Conservation (phyloP, 2,888 invertebrate genomes). For the Syrphus vitripennis region DNA sequence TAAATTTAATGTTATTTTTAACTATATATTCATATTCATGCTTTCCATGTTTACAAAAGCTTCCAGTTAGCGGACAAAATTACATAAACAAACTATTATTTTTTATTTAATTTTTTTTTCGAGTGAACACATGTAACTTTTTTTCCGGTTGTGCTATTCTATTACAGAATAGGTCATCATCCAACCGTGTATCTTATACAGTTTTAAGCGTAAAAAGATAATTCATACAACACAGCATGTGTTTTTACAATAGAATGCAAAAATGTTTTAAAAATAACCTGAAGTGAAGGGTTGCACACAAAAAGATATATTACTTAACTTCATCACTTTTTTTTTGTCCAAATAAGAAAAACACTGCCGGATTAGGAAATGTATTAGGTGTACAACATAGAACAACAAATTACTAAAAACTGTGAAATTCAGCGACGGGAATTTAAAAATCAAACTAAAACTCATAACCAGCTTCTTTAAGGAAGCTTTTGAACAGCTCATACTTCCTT, state of each 20-base stretch:
- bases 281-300: conserved; percentile 24
- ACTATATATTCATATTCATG: not conserved
- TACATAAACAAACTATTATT: not conserved
- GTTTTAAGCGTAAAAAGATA: not conserved
- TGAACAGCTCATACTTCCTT: too few species aligned
- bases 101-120: not conserved
- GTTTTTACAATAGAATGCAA: conserved; percentile 3
- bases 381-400: too few species aligned
- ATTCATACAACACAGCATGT: not conserved
- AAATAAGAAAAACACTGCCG: not conserved
- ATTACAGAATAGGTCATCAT: not conserved
- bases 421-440: too few species aligned
- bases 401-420: too few species aligned
- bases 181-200: conserved; percentile 22
- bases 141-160: too few species aligned
- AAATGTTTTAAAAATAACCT: conserved; percentile 57
- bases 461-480: too few species aligned
- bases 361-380: not conserved
- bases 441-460: too few species aligned
- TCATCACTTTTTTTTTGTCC: conserved; percentile 19
- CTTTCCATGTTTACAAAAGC: not conserved
- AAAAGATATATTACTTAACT: conserved; percentile 31
- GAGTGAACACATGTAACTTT: not conserved
- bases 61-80: not conserved
- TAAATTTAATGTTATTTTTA: not conserved